These are phyloP conservation scores for Magallana nippona DNA, from an alignment of 2,888 invertebrate species.

Conservation along the genomic window DNA sequence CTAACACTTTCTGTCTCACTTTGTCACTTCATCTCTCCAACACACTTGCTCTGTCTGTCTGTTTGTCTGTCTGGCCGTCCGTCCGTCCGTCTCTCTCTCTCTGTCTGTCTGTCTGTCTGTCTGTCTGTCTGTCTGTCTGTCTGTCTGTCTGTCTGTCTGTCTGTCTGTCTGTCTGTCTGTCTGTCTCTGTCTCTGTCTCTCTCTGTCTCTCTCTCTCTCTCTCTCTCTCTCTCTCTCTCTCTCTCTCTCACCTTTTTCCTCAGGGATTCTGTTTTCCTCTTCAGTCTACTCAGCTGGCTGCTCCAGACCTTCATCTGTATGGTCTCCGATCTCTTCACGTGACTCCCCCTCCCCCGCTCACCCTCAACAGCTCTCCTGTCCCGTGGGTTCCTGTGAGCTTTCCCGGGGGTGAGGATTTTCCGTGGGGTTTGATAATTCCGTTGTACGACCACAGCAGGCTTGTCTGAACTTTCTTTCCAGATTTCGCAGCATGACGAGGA, in stretches of 20 bases:
- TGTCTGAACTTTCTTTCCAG: neutral
- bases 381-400: too few relatives aligned
- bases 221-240: neutral
- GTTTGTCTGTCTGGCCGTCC: too few relatives aligned
- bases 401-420: neutral
- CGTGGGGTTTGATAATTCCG: neutral
- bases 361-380: neutral
- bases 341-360: neutral
- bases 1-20: too few relatives aligned
- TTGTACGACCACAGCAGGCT: neutral
- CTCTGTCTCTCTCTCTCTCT: neutral
- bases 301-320: constrained; percentile 46
- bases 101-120: too few relatives aligned
- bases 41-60: too few relatives aligned
- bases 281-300: constrained; percentile 39
- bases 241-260: constrained; percentile 23
- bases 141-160: too few relatives aligned
- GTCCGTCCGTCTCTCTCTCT: too few relatives aligned
- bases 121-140: too few relatives aligned
- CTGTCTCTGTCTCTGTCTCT: neutral
- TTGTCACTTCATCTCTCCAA: too few relatives aligned
- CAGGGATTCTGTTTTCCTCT: constrained; percentile 33
- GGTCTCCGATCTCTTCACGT: constrained; percentile 4
- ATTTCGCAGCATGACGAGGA: neutral
- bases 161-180: too few relatives aligned